A percentile compares a stretch with the other conserved stretches of the same genome.
Conservation (phyloP, 2,797 vertebrate species). For the Mormyrus hasselquistii region DNA sequence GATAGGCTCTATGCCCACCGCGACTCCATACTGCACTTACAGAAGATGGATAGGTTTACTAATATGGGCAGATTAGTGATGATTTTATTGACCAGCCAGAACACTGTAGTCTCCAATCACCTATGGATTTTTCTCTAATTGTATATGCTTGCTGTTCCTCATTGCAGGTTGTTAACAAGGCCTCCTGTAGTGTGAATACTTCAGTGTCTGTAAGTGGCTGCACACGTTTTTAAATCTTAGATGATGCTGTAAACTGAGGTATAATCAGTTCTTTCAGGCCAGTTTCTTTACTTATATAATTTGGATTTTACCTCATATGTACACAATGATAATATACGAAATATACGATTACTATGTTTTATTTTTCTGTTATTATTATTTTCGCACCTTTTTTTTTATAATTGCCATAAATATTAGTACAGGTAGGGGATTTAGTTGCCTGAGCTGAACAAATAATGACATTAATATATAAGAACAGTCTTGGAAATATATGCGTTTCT, state of each 20-base stretch:
- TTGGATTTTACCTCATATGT: neutral
- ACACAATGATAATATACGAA: neutral
- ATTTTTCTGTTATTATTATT: neutral
- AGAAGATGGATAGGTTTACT: neutral
- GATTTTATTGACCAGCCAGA: neutral
- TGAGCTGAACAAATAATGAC: neutral
- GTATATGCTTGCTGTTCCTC: neutral
- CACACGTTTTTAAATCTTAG: neutral
- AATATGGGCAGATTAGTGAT: neutral
- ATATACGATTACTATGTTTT: neutral
- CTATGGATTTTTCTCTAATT: neutral
- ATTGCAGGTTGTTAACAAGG: neutral
- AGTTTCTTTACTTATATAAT: neutral
- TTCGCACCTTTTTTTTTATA: neutral
- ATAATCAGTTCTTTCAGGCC: neutral
- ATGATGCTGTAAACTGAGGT: neutral
- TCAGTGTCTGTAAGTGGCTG: neutral
- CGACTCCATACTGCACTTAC: neutral
- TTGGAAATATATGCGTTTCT: neutral
- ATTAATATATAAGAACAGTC: neutral
- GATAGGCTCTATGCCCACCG: neutral
- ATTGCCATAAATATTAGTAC: neutral
- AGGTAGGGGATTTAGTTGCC: neutral
- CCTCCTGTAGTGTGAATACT: neutral
- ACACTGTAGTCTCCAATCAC: neutral